Evolutionary conservation across 1,140 invertebrate species (phyloP).

Genomic region (Listronotus bonariensis): DNA sequence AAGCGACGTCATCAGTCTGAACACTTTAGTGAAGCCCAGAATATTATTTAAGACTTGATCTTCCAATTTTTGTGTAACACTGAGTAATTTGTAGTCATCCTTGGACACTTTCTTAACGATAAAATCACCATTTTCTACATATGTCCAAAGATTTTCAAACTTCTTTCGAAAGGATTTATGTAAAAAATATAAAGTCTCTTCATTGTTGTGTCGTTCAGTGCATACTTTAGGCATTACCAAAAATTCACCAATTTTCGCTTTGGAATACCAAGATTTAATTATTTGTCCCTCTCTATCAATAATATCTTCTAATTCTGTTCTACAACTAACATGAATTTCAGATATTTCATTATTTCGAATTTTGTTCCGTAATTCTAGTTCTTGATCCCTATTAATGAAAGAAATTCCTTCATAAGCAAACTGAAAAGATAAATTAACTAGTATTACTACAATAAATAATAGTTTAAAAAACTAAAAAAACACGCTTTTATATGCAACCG

Average conservation of each 20-base stretch:
- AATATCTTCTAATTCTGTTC: slow-evolving; percentile 33
- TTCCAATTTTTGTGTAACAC: slow-evolving; percentile 52
- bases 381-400: slow-evolving; percentile 66
- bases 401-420: slow-evolving; percentile 69
- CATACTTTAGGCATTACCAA: slow-evolving; percentile 37
- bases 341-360: slow-evolving; percentile 55
- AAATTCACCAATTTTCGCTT: slow-evolving; percentile 38
- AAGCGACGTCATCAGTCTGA: slow-evolving; percentile 61
- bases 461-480: too few relatives aligned
- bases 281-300: slow-evolving; percentile 43
- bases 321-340: slow-evolving; percentile 29
- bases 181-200: slow-evolving; percentile 57
- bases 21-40: slow-evolving; percentile 71
- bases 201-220: slow-evolving; percentile 29
- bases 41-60: slow-evolving; percentile 60
- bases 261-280: slow-evolving; percentile 50
- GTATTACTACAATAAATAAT: too few relatives aligned
- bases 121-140: slow-evolving; percentile 56
- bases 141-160: slow-evolving; percentile 60
- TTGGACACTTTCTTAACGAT: slow-evolving; percentile 52
- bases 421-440: too few relatives aligned
- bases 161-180: slow-evolving; percentile 60
- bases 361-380: slow-evolving; percentile 58
- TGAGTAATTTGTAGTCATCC: slow-evolving; percentile 46
- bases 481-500: too few relatives aligned